These are phyloP conservation scores for Piaya cayana DNA, from an alignment of 2,113 vertebrate species.

Conservation along the genomic window DNA sequence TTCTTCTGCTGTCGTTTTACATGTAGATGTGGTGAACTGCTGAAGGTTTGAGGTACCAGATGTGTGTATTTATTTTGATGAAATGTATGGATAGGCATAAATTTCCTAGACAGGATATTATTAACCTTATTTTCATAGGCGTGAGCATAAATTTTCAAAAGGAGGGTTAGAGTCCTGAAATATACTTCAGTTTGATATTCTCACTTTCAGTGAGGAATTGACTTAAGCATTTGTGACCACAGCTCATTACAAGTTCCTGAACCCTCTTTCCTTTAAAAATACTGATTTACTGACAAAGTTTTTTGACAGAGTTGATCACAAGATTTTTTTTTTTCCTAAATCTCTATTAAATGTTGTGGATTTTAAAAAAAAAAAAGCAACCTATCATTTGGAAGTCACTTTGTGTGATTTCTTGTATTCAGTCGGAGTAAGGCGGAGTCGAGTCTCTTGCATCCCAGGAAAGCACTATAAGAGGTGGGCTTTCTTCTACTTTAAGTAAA, in stretches of 20 bases:
- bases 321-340: neutral
- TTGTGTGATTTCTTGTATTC: neutral
- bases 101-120: neutral
- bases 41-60: neutral
- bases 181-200: neutral
- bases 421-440: neutral
- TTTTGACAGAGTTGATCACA: neutral
- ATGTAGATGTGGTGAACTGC: neutral
- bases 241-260: neutral
- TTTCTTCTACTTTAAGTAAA: neutral
- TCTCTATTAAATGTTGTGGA: neutral
- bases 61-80: neutral
- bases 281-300: neutral
- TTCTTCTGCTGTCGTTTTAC: neutral
- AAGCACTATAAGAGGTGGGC: neutral
- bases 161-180: neutral
- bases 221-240: neutral
- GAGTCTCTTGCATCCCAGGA: neutral
- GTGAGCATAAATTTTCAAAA: neutral
- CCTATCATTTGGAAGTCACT: neutral
- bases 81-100: neutral
- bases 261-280: neutral
- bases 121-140: neutral
- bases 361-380: neutral
- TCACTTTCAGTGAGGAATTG: neutral